phyloP scores from a whole-genome alignment of 2,888 invertebrate species.

The Sinohyriopsis cumingii region DNA sequence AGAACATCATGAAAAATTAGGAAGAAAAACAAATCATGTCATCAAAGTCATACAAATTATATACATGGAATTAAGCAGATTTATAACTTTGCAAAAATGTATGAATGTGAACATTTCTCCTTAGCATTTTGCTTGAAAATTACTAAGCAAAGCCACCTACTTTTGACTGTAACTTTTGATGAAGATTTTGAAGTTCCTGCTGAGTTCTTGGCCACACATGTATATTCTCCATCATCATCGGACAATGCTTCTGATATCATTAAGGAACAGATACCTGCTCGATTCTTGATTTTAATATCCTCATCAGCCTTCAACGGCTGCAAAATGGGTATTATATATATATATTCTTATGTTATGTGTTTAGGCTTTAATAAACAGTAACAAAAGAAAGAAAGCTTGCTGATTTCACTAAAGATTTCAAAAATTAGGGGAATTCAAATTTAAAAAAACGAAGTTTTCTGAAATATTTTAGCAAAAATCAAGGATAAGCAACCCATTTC shows the following conservation, averaged over 20 bases:
- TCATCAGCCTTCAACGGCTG: constrained; percentile 56
- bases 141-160: constrained; percentile 30
- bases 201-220: constrained; percentile 59
- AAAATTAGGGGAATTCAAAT: too few relatives aligned
- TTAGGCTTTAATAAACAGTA: neutral
- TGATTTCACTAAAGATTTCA: too few relatives aligned
- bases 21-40: too few relatives aligned
- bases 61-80: too few relatives aligned
- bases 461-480: too few relatives aligned
- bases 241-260: constrained; percentile 45
- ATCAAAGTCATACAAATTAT: too few relatives aligned
- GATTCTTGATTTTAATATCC: constrained; percentile 38
- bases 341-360: neutral
- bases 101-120: too few relatives aligned
- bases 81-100: too few relatives aligned
- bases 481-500: too few relatives aligned
- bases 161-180: constrained; percentile 50
- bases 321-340: neutral
- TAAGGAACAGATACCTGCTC: constrained; percentile 52
- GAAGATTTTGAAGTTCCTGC: constrained; percentile 54
- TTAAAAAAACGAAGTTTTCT: too few relatives aligned
- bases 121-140: neutral
- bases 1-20: too few relatives aligned
- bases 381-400: too few relatives aligned
- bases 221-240: constrained; percentile 57